Base-by-base conservation (phyloP, 1,140 invertebrate species). In the Drosophila takahashii region DNA sequence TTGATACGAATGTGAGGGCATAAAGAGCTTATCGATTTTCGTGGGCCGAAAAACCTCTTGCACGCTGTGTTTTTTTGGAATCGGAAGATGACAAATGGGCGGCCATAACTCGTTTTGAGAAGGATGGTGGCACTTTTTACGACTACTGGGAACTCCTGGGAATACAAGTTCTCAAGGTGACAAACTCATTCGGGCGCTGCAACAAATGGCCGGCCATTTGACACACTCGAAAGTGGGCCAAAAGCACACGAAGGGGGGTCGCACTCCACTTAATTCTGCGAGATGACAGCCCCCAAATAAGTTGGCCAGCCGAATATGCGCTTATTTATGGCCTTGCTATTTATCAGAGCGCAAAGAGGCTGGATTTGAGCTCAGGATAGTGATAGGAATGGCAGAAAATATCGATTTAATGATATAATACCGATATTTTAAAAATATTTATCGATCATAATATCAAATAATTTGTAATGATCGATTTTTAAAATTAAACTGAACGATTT, bases 121-220 rank as follows among this genome's bases (percentile, higher is more conserved):
- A 15, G 29, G 41, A 16, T 56, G 67, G 54, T 27, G 57, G 54
- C 37, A 78, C 48, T 67, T 79, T 79, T 74, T 67, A 54, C 60
- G 48, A 53, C 22, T 22, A 22, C 22, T n/a, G n/a, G n/a, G n/a
- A 3, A 22, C 34, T 53, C 54, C 27, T 27, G 57, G 50, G 50
- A 44, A 44, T 51, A 62, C n/a, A 10, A 42, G 71, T 26, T 45
- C 60, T 72, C 65, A 76, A 87, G 81, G 83, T 86, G 79, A 86
- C 81, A 86, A 81, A 83, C 83, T 86, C 70, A 76, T 87, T 76
- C 58, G 74, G 64, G 69, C 52, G 44, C 83, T 86, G 83, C 83
- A 86, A 86, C 75, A 86, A 86, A 86, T 86, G 70, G 79, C 75
- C 66, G 54, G 15, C 83, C 83, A 86, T 86, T 86, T 86, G 79